Percentiles rank a stretch among this genome's conserved stretches.
Evolutionary conservation across 1,140 invertebrate genomes (phyloP).

Genomic region (Adoxophyes honmai): DNA sequence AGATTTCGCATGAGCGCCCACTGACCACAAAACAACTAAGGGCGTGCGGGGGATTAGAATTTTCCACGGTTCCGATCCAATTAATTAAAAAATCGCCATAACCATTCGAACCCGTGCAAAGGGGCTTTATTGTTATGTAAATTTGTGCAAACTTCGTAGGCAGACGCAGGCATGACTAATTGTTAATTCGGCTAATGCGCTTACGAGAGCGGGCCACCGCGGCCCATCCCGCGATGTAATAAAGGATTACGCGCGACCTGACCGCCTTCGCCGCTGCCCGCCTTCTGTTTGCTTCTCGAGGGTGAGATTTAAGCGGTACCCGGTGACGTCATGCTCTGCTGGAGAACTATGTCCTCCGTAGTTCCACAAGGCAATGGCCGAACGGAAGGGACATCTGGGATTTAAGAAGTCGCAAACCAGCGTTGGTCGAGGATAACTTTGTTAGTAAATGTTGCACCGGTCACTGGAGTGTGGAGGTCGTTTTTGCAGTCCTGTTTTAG

Average conservation of each 20-base stretch:
- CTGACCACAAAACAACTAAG: conserved; percentile 28
- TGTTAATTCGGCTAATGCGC: conserved; percentile 75
- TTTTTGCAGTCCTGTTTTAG: too few species aligned
- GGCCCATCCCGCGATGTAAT: conserved; percentile 43
- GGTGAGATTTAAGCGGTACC: too few species aligned
- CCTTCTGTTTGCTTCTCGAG: not conserved
- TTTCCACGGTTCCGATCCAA: conserved; percentile 67
- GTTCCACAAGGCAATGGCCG: too few species aligned
- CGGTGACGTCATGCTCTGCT: too few species aligned
- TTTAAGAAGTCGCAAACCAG: too few species aligned
- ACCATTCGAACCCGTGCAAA: conserved; percentile 35
- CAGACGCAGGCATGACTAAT: conserved; percentile 73
- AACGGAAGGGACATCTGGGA: too few species aligned
- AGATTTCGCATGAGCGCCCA: conserved; percentile 8
- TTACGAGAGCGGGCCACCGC: conserved; percentile 61
- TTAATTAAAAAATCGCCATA: conserved; percentile 73
- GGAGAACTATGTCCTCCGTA: too few species aligned
- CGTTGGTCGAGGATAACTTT: too few species aligned
- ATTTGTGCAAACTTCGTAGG: conserved; percentile 68
- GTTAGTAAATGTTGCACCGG: too few species aligned
- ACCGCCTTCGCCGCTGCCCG: conserved; percentile 18
- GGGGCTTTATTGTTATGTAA: conserved; percentile 74
- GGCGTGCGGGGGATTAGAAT: conserved; percentile 47
- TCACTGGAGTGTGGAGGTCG: too few species aligned
- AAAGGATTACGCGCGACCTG: conserved; percentile 60